A percentile compares a stretch with the other conserved stretches of the same genome.
These are phyloP conservation scores for Drosophila birchii DNA, from an alignment of 2,888 invertebrate species.

Conservation along the genomic window DNA sequence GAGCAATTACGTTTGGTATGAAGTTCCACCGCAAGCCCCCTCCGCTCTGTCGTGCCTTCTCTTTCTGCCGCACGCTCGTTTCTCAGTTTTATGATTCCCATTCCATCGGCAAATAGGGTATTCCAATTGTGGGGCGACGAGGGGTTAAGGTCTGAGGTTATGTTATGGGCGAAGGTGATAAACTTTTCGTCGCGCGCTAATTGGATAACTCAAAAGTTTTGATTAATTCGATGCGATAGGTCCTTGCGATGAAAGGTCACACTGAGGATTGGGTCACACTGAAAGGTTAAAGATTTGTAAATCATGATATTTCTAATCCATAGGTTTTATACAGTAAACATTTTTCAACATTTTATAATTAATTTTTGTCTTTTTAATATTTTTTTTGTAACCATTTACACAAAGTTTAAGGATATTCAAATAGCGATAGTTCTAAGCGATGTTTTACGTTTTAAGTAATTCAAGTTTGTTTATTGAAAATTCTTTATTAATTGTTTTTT, in stretches of 20 bases:
- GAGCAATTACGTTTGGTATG: constrained; percentile 47
- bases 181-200: constrained; percentile 42
- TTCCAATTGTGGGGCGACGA: constrained; percentile 13
- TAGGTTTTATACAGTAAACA: background rate
- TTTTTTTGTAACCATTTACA: background rate
- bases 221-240: constrained; percentile 37
- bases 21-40: constrained; percentile 38
- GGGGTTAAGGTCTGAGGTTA: constrained; percentile 30
- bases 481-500: background rate
- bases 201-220: constrained; percentile 46
- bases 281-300: background rate
- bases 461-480: background rate
- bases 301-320: background rate
- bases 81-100: constrained; percentile 38
- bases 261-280: background rate
- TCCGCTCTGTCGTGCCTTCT: constrained; percentile 1
- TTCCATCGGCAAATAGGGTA: constrained; percentile 18
- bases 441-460: background rate
- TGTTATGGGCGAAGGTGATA: constrained; percentile 40
- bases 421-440: background rate
- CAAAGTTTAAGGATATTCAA: background rate
- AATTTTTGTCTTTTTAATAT: background rate
- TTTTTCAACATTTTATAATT: no score
- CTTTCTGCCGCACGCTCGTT: background rate
- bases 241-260: constrained; percentile 33